Evolutionary conservation across 2,113 vertebrate species (phyloP).

Genomic region (Chloropsis cyanopogon): DNA sequence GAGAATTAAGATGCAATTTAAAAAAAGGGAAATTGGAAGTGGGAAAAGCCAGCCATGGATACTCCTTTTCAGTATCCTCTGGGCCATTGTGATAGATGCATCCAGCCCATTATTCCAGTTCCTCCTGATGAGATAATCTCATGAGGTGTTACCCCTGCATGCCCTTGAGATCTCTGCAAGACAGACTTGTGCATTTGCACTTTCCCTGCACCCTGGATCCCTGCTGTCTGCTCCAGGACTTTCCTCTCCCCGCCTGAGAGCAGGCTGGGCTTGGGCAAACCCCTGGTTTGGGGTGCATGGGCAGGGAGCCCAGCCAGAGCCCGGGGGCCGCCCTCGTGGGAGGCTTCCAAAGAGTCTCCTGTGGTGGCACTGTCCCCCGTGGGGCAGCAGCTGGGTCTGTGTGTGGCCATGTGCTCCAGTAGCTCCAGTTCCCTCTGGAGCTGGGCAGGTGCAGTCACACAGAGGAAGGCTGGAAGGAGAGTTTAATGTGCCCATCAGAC

Average conservation of each 20-base stretch:
- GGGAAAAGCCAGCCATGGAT: background rate
- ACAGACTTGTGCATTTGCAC: fast-evolving
- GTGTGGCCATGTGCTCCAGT: fast-evolving
- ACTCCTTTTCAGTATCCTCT: background rate
- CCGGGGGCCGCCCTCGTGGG: background rate
- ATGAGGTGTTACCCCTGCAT: background rate
- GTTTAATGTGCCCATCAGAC: background rate
- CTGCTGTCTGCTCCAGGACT: background rate
- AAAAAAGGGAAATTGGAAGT: background rate
- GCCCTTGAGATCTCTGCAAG: background rate
- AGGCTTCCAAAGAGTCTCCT: background rate
- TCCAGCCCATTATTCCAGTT: background rate
- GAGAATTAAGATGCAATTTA: background rate
- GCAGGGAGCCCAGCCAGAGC: background rate
- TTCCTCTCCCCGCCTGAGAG: background rate
- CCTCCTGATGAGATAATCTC: background rate
- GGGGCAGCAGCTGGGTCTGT: background rate
- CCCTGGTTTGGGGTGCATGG: fast-evolving
- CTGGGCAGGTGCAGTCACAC: background rate
- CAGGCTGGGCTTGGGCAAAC: fast-evolving
- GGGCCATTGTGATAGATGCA: background rate
- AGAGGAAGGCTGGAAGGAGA: background rate
- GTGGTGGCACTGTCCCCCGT: fast-evolving
- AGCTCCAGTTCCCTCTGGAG: background rate
- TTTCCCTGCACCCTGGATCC: background rate